Evolutionary conservation across 2,888 invertebrate genomes (phyloP).

Genomic region (Pachycephus smyrnensis): DNA sequence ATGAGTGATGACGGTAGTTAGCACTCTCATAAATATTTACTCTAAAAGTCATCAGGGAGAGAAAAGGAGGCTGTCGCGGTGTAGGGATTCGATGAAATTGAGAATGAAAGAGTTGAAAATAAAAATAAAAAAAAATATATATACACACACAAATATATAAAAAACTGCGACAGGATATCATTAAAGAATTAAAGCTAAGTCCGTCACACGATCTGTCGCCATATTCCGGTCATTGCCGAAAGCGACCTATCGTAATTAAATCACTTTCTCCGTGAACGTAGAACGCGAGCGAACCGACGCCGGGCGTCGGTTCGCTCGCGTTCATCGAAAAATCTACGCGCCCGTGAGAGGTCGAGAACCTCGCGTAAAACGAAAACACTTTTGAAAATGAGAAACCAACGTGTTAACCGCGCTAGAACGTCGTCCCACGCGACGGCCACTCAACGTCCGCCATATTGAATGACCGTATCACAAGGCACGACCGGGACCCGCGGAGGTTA

Average conservation of each 20-base stretch:
- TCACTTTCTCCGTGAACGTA: neutral
- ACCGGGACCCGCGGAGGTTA: constrained; percentile 30
- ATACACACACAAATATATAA: neutral
- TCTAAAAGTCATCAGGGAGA: constrained; percentile 46
- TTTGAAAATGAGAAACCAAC: neutral
- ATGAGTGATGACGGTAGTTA: constrained; percentile 61
- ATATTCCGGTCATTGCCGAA: neutral
- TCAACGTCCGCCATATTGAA: neutral
- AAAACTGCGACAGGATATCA: neutral
- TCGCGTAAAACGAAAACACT: neutral
- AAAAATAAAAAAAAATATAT: neutral
- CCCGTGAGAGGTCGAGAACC: neutral
- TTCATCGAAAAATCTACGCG: neutral
- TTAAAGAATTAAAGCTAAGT: neutral
- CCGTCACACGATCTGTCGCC: neutral
- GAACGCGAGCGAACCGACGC: neutral
- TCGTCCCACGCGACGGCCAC: neutral
- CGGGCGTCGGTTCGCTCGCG: neutral
- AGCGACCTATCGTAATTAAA: neutral
- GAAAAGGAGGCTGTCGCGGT: constrained; percentile 24
- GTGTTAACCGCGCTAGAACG: too few relatives aligned
- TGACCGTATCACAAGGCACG: neutral
- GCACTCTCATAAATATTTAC: constrained; percentile 62
- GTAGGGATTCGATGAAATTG: neutral
- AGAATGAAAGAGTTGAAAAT: neutral